phyloP scores from a whole-genome alignment of 1,140 invertebrate species.

The Achatina immaculata region DNA sequence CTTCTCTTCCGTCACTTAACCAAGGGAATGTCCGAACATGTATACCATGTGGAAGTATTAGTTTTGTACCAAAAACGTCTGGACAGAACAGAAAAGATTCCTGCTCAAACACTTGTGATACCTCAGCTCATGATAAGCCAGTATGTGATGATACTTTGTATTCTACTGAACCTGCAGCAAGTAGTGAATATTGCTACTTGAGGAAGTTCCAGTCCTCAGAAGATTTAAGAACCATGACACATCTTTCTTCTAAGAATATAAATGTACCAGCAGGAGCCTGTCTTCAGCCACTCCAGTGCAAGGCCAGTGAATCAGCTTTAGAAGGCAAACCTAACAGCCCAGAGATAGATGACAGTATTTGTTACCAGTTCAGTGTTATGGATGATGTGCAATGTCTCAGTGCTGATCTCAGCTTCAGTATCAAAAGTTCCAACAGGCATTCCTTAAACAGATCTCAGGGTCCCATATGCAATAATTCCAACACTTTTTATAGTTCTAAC shows the following conservation, averaged over 20 bases:
- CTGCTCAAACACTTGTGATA: constrained; percentile 14
- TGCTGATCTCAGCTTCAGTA: background rate
- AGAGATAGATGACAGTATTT: background rate
- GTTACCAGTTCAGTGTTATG: background rate
- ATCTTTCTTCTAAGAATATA: background rate
- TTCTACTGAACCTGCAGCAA: background rate
- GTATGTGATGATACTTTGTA: background rate
- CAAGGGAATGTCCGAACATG: background rate
- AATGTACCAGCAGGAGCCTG: background rate
- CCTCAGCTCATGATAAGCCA: background rate
- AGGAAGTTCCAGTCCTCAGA: background rate
- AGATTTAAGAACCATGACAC: background rate
- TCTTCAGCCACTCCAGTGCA: background rate
- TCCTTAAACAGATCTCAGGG: constrained; percentile 5
- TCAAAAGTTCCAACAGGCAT: background rate
- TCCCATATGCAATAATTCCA: background rate
- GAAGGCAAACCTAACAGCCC: background rate
- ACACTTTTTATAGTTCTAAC: background rate
- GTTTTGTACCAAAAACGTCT: background rate
- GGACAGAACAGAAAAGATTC: background rate
- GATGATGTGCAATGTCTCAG: background rate
- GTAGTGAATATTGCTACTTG: background rate
- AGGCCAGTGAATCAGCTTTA: background rate
- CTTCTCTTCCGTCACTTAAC: background rate
- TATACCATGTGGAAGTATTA: constrained; percentile 17